Base-by-base conservation (phyloP, 1,140 invertebrate genomes). In the Drosophila guanche region DNA sequence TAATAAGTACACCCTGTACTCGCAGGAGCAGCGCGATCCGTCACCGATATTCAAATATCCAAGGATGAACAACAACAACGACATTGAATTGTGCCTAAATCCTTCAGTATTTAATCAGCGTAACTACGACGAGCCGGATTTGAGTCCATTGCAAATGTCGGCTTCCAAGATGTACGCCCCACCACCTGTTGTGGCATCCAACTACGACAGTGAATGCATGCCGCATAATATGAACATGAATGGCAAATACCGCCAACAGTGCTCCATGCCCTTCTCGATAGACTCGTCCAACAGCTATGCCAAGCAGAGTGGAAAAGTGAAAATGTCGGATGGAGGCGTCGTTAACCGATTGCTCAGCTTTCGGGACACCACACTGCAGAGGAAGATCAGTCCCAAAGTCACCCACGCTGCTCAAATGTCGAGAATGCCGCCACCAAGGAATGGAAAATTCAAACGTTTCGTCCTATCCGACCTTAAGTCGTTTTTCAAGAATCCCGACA, bases 321-420 rank as follows among this genome's bases (percentile, higher is more conserved):
- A 72, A 47, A 47, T 65, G 5, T 85, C 78, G 3, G 79, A 79
- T 42, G 79, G 77, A 10, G 70, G 77, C n/a, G 78, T 81, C 20
- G 81, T 89, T 0, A 90, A 81, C 45, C 60, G 79, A 73, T 40
- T 86, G 46, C 81, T 90, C 2, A 88, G 85, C 56, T 85, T 89
- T 65, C 80, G 85, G 1, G 85, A 85, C 59, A 68, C 76, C 16
- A 75, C 85, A 0, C 63, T 79, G 29, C 73, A 83, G 16, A 51
- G 73, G 8, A 80, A 84, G 43, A 67, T 63, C 22, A 78, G 69
- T 48, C 41, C 50, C 4, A 76, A 73, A 46, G 63, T 55, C 16
- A 41, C 50, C 1, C 65, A 55, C 27, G 22, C 70, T 8, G 50
- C 65, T 3, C 69, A 73, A 25, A 54, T 51, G 5, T 53, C 81